phyloP scores from a whole-genome alignment of 2,797 vertebrate species.

The Lepidocolaptes lacrymiger region DNA sequence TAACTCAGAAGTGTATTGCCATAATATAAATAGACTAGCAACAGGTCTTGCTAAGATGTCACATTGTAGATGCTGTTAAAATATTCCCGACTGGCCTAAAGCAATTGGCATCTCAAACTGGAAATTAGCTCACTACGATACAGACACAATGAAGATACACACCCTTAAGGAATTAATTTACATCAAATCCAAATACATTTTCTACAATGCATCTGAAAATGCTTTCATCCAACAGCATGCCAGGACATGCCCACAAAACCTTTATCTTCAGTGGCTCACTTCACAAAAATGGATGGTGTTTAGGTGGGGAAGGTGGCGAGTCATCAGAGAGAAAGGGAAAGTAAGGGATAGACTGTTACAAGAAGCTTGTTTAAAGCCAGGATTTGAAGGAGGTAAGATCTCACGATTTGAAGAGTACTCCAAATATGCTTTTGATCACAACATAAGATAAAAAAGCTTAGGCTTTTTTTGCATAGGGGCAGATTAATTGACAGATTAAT shows the following conservation, averaged over 20 bases:
- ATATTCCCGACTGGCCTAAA: neutral
- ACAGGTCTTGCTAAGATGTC: neutral
- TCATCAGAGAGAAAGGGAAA: neutral
- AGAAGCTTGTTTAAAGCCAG: neutral
- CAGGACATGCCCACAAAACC: neutral
- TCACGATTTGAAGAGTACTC: neutral
- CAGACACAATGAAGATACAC: neutral
- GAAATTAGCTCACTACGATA: neutral
- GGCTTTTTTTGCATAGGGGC: neutral
- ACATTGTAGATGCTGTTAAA: neutral
- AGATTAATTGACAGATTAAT: neutral
- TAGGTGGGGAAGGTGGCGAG: neutral
- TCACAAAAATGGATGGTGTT: neutral
- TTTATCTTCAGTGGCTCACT: neutral
- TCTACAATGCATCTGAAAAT: neutral
- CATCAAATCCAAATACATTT: neutral
- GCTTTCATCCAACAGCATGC: neutral
- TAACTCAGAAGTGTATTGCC: neutral
- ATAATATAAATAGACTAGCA: neutral
- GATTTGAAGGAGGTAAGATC: neutral
- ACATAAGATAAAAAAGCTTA: neutral
- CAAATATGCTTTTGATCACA: neutral
- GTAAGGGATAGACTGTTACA: neutral
- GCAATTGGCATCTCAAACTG: neutral
- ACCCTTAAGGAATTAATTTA: neutral